These are phyloP conservation scores for Zaprionus capensis DNA, from an alignment of 1,140 invertebrate species.

Conservation along the genomic window DNA sequence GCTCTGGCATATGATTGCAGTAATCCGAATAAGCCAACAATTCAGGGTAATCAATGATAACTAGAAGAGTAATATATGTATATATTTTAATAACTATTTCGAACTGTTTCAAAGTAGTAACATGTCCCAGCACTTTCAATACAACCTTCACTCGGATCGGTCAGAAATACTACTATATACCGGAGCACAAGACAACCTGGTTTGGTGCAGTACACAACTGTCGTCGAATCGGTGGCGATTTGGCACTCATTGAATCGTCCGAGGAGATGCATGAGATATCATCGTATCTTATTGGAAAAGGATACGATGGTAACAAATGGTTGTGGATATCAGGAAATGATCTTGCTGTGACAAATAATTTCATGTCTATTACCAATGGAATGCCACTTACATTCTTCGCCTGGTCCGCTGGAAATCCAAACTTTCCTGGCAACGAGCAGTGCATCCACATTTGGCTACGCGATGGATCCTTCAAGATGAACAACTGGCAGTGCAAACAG, in stretches of 20 bases:
- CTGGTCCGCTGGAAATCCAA: constrained; percentile 41
- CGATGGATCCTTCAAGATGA: constrained; percentile 31
- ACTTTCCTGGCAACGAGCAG: constrained; percentile 43
- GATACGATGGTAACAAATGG: neutral
- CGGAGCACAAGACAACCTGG: constrained; percentile 6
- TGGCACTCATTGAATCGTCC: constrained; percentile 19
- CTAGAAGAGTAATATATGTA: neutral
- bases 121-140: neutral
- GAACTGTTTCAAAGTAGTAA: neutral
- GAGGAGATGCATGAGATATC: constrained; percentile 24
- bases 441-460: constrained; percentile 41
- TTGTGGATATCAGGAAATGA: constrained; percentile 49
- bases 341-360: constrained; percentile 19
- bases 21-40: neutral
- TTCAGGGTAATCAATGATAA: neutral
- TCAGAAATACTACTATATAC: constrained; percentile 27
- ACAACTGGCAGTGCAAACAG: constrained; percentile 29
- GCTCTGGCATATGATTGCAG: neutral
- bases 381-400: constrained; percentile 21
- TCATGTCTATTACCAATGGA: constrained; percentile 19
- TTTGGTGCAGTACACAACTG: constrained; percentile 19
- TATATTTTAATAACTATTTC: neutral
- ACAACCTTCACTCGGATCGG: constrained; percentile 6
- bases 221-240: constrained; percentile 19
- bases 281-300: neutral